phyloP scores from a whole-genome alignment of 1,140 invertebrate genomes.

The Eufriesea mexicana region DNA sequence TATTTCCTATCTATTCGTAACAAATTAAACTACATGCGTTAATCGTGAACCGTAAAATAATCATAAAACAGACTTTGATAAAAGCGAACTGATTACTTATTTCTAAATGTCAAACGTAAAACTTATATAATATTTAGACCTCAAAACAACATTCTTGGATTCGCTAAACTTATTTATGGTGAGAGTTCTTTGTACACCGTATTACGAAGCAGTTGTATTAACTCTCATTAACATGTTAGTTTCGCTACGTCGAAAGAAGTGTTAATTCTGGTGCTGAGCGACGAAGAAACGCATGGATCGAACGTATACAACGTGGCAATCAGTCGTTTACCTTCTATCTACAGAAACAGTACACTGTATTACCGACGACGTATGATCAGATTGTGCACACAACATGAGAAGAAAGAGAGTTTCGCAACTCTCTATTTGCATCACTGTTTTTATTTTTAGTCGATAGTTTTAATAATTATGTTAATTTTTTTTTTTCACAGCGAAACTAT shows the following conservation, averaged over 20 bases:
- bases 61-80: slow-evolving; percentile 9
- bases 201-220: background rate
- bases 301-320: slow-evolving; percentile 41
- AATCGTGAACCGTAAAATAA: slow-evolving; percentile 24
- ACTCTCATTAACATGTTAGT: background rate
- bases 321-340: slow-evolving; percentile 17
- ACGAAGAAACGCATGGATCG: slow-evolving; percentile 43
- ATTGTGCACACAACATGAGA: slow-evolving; percentile 4
- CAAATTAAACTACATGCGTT: background rate
- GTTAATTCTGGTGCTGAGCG: slow-evolving; percentile 28
- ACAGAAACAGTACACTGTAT: background rate
- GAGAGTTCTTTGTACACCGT: background rate
- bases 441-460: background rate
- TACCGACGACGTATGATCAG: slow-evolving; percentile 15
- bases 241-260: slow-evolving; percentile 5
- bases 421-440: background rate
- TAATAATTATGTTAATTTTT: background rate
- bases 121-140: background rate
- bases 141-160: background rate
- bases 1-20: background rate
- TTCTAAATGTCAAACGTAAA: slow-evolving; percentile 20
- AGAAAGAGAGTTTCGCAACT: background rate
- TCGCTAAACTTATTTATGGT: background rate
- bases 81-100: background rate
- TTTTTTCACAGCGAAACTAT: background rate